Base-by-base conservation (phyloP, 2,113 vertebrate species). In the Gnathonemus longibarbis region DNA sequence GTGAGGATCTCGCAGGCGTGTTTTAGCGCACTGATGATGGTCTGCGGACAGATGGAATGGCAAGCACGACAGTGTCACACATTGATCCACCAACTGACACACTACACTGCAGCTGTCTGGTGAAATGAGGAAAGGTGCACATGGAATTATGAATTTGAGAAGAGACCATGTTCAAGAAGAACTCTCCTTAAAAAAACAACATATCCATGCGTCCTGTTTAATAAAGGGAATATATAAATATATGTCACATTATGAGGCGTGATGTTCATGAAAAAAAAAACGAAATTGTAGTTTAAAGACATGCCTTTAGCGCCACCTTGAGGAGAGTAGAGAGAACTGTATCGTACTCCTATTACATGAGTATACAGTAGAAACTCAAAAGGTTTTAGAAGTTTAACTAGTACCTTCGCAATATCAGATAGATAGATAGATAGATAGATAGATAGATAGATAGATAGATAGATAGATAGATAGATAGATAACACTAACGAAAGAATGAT, bases 1-100 rank as follows among this genome's bases (percentile, higher is more conserved):
- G 96, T 98, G 91, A 99, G 95, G 92, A 99, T 97, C 94, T 98
- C 96, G 0, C 98, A 98, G 27, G 96, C 95, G 19, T 95, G 91
- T 92, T 96, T 98, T 94, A 98, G 93, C 1, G 98, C 96, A 0
- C 93, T 94, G 83, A 91, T 90, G 13, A 99, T 92, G 0, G 94
- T 96, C 98, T 98, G 91, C 39, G 45, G 84, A 87, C 48, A 77
- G 39, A 89, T 70, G 46, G 9, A 35, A 11, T 2, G 39, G 2
- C 39, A 11, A 10, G 24, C 46, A 2, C 0, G 5, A 27, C 2
- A 15, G 50, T 15, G 50, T 13, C 49, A 21, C 85, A 56, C 84
- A 49, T 27, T 13, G 9, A 49, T 13, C 45, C 84, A 49, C 84
- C n/a, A 5, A 31, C 84, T 49, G 24, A 50, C 48, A 50, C 84